A percentile compares a stretch with the other conserved stretches of the same genome.
Evolutionary conservation across 23 tunicate genomes (phyloP).

Genomic region (Clavelina lepadiformis): DNA sequence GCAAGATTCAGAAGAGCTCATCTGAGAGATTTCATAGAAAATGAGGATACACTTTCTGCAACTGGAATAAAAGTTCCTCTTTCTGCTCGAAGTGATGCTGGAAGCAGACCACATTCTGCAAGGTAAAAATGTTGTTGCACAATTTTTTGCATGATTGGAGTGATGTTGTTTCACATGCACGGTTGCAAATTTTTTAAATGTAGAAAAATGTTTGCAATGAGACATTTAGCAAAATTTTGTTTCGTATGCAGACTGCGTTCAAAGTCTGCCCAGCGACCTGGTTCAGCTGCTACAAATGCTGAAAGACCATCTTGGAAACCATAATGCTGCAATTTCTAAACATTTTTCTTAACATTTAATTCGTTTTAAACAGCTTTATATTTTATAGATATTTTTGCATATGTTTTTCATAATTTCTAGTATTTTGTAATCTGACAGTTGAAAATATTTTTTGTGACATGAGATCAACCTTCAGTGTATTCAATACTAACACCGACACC

Average conservation of each 20-base stretch:
- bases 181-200: not conserved
- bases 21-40: slow-evolving; percentile 8
- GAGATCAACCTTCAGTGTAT: no score
- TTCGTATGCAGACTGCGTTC: slow-evolving; percentile 9
- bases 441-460: no score
- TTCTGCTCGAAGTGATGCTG: slow-evolving; percentile 38
- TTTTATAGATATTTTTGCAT: no score
- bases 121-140: slow-evolving; percentile 30
- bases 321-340: no score
- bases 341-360: no score
- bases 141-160: not conserved
- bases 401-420: no score
- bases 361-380: no score
- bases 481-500: no score
- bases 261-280: slow-evolving; percentile 16
- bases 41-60: slow-evolving; percentile 41
- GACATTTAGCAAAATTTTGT: not conserved
- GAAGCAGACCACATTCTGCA: slow-evolving; percentile 50
- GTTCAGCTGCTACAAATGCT: slow-evolving; percentile 6
- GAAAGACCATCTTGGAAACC: slow-evolving; percentile 14
- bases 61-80: slow-evolving; percentile 67
- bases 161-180: no score
- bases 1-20: slow-evolving; percentile 4
- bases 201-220: not conserved
- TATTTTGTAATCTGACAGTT: no score